Base-by-base conservation (phyloP, 37 sponge, comb jelly and placozoan species). In the Spongilla lacustris region DNA sequence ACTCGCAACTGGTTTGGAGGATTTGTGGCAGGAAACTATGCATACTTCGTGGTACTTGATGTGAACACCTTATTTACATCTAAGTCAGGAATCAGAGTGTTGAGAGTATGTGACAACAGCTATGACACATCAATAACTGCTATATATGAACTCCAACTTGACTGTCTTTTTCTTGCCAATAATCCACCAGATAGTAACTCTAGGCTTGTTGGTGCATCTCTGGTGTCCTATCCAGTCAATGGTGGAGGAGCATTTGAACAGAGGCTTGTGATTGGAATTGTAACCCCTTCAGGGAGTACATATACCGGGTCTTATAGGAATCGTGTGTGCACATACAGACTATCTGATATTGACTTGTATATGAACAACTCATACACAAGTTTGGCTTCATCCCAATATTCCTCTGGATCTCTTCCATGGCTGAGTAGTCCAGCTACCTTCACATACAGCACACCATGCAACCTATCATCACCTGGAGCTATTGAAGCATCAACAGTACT, bases 31-130 rank as follows among this genome's bases (percentile, higher is more conserved):
- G 32, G 37, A 6, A 14, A 32, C 28, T 49, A 79, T 50, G 68
- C 80, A 50, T 79, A 79, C 66, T 79, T 37, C 24, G 58, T 79
- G 19, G 80, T 50, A n/a, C 10, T 50, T 8, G 80, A 79, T 23
- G 10, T 67, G 28, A 29, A 12, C 28, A 12, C 26, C 1, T 32
- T 24, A 24, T 13, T 19, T 2, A 19, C 32, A 10, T 19, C 32
- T 10, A 79, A 2, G 2, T 3, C 24, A 31, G 58, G 58, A 58
- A 17, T 58, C 1, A 58, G 58, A 14, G 58, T 58, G 66, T 50
- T 27, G 66, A 29, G 29, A 79, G 80, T 29, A 30, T 79, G 80
- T 79, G 80, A 66, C 49, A 79, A 66, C 30, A 58, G 30, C 27
- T 33, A 66, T 22, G 10, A 2, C 0, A 38, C 36, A 34, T 27